Percentiles rank a stretch among this genome's conserved stretches.
Evolutionary conservation across 2,113 vertebrate genomes (phyloP).

Genomic region (Chaetorhynchus papuensis): DNA sequence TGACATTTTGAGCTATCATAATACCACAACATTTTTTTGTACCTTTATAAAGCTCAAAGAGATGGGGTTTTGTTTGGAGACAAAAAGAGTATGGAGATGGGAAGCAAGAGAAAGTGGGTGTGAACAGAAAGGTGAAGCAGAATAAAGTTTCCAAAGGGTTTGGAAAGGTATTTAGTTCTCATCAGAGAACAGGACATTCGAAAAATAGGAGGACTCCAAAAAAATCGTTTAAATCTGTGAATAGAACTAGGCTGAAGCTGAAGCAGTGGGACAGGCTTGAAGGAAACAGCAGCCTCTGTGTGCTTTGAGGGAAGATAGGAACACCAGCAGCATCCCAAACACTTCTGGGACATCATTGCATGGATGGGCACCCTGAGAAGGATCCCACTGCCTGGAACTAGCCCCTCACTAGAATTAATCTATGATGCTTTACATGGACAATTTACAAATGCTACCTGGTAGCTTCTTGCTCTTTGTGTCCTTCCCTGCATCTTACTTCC

Average conservation of each 20-base stretch:
- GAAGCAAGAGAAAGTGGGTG: not conserved
- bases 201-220: not conserved
- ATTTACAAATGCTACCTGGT: not conserved
- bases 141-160: not conserved
- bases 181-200: not conserved
- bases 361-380: not conserved
- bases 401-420: constrained; percentile 5
- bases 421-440: not conserved
- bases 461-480: not conserved
- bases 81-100: not conserved
- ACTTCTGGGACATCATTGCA: not conserved
- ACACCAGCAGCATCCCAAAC: not conserved
- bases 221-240: not conserved
- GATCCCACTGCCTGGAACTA: not conserved
- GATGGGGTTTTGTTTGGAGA: not conserved
- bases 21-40: not conserved
- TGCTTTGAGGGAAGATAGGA: not conserved
- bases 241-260: not conserved
- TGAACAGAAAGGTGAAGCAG: not conserved
- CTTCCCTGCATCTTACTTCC: not conserved
- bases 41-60: not conserved
- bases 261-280: not conserved
- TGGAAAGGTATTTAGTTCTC: not conserved
- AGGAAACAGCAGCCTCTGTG: not conserved
- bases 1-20: not conserved